Evolutionary conservation across 2,888 invertebrate species (phyloP), one percentile per base, ranked within the genome.

Genomic region (Chirona hameri): DNA sequence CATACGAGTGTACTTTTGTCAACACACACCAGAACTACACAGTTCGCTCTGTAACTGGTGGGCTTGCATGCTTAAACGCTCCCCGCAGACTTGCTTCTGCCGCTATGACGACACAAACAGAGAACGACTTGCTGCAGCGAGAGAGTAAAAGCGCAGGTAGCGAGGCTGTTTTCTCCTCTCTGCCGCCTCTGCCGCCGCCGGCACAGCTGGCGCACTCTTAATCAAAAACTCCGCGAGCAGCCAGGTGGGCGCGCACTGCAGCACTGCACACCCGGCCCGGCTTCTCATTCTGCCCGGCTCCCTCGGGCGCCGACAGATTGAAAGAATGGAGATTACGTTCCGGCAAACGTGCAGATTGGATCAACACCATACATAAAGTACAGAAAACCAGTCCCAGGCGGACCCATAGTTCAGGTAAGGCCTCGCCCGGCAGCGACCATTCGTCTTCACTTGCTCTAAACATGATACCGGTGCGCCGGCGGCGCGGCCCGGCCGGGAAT

Each of bases 291-390:
- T 14, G 14, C 4, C 15, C n/a, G 29, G 0, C 10, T 69, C 69
- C 69, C 29, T 3, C 69, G 69, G 69, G 69, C 10, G 69, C 29
- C 69, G 15, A 0, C 69, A 69, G 69, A 69, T 69, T 69, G 69
- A 69, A 69, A 69, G 69, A 69, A 69, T 69, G 69, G 69, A 29
- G 69, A 69, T 69, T 69, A 3, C 29, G 69, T n/a, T 29, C 69
- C 29, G 69, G 29, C 65, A 69, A 69, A 29, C 69, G 29, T n/a
- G 29, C 14, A 15, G 15, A 29, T 69, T 69, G 15, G n/a, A 69
- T 69, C 69, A 69, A 69, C 69, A 69, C 69, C 69, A 69, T 69
- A 69, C 69, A 69, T 69, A 69, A 69, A 29, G 69, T 69, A n/a
- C 69, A 69, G 15, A 1, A 69, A 29, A 29, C 7, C 69, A 69